phyloP scores from a whole-genome alignment of 2,888 invertebrate genomes.

The Drosophila neotestacea region DNA sequence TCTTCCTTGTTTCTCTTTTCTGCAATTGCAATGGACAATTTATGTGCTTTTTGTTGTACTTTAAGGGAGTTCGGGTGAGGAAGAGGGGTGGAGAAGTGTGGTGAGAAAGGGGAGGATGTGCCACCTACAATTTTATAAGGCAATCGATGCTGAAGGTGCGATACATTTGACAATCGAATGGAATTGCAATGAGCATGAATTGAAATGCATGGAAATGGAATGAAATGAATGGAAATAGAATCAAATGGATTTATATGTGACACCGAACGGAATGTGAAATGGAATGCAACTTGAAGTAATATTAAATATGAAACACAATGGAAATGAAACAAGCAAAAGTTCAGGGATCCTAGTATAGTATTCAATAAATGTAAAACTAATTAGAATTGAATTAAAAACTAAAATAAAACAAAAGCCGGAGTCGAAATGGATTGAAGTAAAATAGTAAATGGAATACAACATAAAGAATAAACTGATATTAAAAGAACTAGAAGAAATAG shows the following conservation, averaged over 20 bases:
- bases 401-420: too few species aligned
- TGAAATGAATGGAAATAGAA: not conserved
- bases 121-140: slow-evolving; percentile 12
- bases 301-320: too few species aligned
- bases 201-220: not conserved
- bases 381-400: too few species aligned
- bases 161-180: slow-evolving; percentile 11
- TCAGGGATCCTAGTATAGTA: too few species aligned
- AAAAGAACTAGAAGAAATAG: too few species aligned
- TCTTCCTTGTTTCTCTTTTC: slow-evolving; percentile 7
- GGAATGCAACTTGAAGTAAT: too few species aligned
- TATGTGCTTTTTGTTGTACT: slow-evolving; percentile 6
- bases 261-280: not conserved
- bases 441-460: too few species aligned
- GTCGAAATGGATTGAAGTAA: too few species aligned
- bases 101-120: not conserved
- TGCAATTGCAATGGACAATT: slow-evolving; percentile 34
- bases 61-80: not conserved
- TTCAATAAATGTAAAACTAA: too few species aligned
- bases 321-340: too few species aligned
- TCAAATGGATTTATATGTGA: not conserved
- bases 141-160: slow-evolving; percentile 38
- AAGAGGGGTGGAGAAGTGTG: too few species aligned
- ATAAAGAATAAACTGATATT: not conserved
- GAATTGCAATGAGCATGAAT: slow-evolving; percentile 4